Conservation (phyloP, 1,140 invertebrate species). For the Ruditapes philippinarum region DNA sequence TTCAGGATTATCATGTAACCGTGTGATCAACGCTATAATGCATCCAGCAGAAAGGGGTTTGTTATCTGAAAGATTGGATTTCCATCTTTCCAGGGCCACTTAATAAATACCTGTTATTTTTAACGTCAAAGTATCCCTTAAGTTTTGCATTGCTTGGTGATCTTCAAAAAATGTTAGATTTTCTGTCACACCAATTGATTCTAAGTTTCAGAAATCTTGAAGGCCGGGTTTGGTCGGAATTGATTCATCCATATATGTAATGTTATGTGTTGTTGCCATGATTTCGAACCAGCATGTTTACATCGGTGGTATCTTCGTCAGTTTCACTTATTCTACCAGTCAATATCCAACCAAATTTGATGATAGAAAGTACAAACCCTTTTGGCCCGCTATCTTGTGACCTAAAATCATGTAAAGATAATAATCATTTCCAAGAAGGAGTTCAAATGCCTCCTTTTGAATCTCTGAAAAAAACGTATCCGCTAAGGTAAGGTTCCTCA, state of each 20-base stretch:
- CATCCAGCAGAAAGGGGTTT: neutral
- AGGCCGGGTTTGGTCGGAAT: slow-evolving; percentile 13
- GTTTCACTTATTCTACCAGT: slow-evolving; percentile 18
- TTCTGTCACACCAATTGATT: neutral
- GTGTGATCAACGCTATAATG: neutral
- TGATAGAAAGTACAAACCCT: slow-evolving; percentile 6
- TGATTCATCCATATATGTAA: neutral
- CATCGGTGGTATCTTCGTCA: slow-evolving; percentile 1
- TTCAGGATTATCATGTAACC: neutral
- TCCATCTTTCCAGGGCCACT: no score
- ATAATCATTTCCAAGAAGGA: slow-evolving; percentile 13
- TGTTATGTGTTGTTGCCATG: neutral
- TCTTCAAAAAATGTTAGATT: neutral
- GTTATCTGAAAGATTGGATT: neutral
- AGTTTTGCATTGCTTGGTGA: slow-evolving; percentile 5
- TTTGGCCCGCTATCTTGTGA: neutral
- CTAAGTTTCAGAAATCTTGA: slow-evolving; percentile 1
- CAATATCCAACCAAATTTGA: slow-evolving; percentile 15
- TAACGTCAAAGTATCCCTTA: neutral
- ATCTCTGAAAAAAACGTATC: neutral
- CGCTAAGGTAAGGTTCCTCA: neutral
- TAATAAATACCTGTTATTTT: neutral
- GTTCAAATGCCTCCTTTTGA: neutral
- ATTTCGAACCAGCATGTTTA: neutral
- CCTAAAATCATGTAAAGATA: neutral